These are phyloP conservation scores for Phenganax stokvisi DNA, from an alignment of 92 coral and sea anemone genomes.

Conservation along the genomic window DNA sequence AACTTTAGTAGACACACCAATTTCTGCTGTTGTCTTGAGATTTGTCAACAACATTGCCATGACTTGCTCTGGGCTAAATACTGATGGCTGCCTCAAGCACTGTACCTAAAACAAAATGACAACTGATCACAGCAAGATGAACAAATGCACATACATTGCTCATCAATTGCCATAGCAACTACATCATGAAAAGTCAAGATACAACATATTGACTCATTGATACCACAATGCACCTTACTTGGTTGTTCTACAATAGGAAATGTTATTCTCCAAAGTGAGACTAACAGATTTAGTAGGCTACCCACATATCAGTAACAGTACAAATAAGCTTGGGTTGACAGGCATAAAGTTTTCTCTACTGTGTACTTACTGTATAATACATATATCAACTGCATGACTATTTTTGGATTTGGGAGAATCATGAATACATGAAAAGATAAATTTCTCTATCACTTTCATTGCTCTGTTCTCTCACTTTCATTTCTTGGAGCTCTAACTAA, in stretches of 20 bases:
- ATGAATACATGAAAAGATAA: neutral
- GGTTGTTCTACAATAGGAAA: too few species aligned
- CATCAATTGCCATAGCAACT: neutral
- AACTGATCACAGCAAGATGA: neutral
- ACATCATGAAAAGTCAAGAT: neutral
- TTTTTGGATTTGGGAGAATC: neutral
- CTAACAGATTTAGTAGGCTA: too few species aligned
- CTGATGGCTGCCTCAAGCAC: slow-evolving; percentile 63
- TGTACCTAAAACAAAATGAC: slow-evolving; percentile 49
- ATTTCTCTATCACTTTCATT: slow-evolving; percentile 21
- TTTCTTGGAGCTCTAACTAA: slow-evolving; percentile 12
- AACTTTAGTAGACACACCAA: slow-evolving; percentile 67
- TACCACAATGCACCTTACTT: too few species aligned
- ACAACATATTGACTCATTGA: neutral
- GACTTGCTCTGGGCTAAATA: slow-evolving; percentile 85
- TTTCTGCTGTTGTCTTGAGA: slow-evolving; percentile 64
- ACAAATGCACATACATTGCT: neutral
- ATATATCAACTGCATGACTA: neutral
- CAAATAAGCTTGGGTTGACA: too few species aligned
- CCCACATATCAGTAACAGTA: too few species aligned
- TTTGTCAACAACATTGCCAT: slow-evolving; percentile 90
- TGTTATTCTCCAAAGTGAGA: too few species aligned
- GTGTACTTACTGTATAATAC: too few species aligned
- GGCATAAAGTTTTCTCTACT: too few species aligned
- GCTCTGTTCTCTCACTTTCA: slow-evolving; percentile 1